These are phyloP conservation scores for Lineus longissimus DNA, from an alignment of 1,140 invertebrate species.

Conservation along the genomic window DNA sequence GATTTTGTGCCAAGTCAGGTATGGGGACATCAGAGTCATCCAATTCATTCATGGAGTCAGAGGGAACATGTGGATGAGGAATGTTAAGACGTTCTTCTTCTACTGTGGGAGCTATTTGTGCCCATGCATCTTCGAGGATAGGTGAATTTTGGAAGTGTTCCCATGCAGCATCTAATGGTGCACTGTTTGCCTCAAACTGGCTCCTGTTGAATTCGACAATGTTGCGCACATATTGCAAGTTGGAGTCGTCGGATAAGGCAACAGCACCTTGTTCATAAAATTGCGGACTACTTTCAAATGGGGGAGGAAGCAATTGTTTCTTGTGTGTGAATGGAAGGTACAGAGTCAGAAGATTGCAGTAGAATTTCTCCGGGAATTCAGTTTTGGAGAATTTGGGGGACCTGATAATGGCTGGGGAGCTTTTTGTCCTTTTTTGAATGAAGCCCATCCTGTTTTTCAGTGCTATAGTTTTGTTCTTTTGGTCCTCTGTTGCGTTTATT, in stretches of 20 bases:
- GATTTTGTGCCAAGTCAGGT: not conserved
- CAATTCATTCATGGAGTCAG: not conserved
- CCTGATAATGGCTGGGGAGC: conserved; percentile 7
- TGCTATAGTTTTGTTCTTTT: conserved; percentile 6
- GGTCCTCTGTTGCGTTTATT: conserved; percentile 4
- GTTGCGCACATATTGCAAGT: not conserved
- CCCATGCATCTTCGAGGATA: conserved; percentile 1
- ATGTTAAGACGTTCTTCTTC: not conserved
- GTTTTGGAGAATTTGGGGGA: conserved; percentile 14
- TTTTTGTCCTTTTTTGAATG: conserved; percentile 17
- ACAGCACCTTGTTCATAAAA: conserved; percentile 17
- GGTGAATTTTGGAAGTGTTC: not conserved
- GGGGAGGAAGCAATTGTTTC: conserved; percentile 16
- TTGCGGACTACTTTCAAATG: conserved; percentile 9
- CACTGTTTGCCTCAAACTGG: not conserved
- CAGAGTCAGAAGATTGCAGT: conserved; percentile 9
- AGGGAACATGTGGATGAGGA: not conserved
- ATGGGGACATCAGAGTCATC: not conserved
- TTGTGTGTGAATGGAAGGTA: conserved; percentile 13
- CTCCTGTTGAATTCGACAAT: not conserved
- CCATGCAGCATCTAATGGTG: not conserved
- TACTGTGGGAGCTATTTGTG: not conserved
- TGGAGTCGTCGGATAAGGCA: not conserved
- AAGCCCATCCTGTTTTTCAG: conserved; percentile 17
- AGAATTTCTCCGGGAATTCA: conserved; percentile 12